Evolutionary conservation across 2,888 invertebrate species (phyloP).

Genomic region (Blastobasis lacticolella): DNA sequence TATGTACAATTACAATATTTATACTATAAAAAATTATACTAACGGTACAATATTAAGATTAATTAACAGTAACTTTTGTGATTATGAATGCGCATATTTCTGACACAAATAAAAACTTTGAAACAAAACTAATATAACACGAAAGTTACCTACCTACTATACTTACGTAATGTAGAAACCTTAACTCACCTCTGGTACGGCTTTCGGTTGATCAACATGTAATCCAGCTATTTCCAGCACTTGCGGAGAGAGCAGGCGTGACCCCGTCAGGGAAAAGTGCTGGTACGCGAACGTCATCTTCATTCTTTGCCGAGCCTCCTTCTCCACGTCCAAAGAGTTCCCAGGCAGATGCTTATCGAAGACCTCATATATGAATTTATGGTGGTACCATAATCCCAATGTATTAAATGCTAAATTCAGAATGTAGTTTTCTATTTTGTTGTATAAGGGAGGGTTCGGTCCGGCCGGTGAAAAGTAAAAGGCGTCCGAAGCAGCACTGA

Average conservation of each 20-base stretch:
- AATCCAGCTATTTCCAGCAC: constrained; percentile 76
- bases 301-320: constrained; percentile 53
- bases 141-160: too few relatives aligned
- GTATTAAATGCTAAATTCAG: constrained; percentile 26
- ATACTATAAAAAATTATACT: too few relatives aligned
- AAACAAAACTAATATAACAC: too few relatives aligned
- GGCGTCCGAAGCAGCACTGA: constrained; percentile 61
- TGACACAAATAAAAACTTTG: too few relatives aligned
- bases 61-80: too few relatives aligned
- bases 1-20: too few relatives aligned
- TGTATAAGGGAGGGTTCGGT: constrained; percentile 31
- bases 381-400: constrained; percentile 31
- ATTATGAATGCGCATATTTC: too few relatives aligned
- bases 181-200: constrained; percentile 33
- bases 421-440: constrained; percentile 35
- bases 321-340: constrained; percentile 56
- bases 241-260: constrained; percentile 64
- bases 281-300: constrained; percentile 75
- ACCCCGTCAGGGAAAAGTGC: constrained; percentile 73
- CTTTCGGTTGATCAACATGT: constrained; percentile 43
- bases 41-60: too few relatives aligned
- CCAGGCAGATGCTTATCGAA: constrained; percentile 53
- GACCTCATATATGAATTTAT: constrained; percentile 39
- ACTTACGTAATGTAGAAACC: too few relatives aligned
- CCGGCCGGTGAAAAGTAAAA: constrained; percentile 52